Base-by-base conservation (phyloP, 30 jellyfish, hydroid and myxozoan species). In the Chironex yamaguchii region DNA sequence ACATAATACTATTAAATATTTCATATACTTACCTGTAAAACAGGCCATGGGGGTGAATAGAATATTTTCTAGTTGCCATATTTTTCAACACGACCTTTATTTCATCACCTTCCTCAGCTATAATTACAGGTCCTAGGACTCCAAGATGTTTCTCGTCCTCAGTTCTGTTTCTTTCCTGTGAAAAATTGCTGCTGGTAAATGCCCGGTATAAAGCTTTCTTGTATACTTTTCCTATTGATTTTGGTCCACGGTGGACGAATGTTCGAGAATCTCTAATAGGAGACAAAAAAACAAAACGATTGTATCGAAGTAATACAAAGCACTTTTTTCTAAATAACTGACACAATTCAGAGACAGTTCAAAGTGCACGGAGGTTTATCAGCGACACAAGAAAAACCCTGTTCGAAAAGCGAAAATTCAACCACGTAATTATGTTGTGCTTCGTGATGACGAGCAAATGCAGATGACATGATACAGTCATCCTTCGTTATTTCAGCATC, bases 51-150 rank as follows among this genome's bases (percentile, higher is more conserved):
- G 96, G 96, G 26, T 62, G 82, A 21, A 86, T 86, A 9, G 96
- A 86, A 49, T 86, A 86, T 11, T 50, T 33, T 52, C 90, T 63
- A 3, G 86, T 48, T 49, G 90, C 96, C 96, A 86, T 86, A 34
- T 86, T 86, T 34, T 74, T 86, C 27, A 86, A 65, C 32, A 86
- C 86, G 13, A 86, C 53, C 17, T 35, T 87, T 31, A 86, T 75
- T 36, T 86, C 71, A 67, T 86, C 96, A 0, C 82, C 96, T 66
- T 86, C 96, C 49, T 86, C 96, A 1, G 96, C 96, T 31, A 88
- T 49, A 17, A 86, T 86, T 29, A 73, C 27, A 3, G 96, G 96
- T 62, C 96, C 96, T 34, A 67, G 31, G 49, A 86, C 62, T 14
- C 96, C 96, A 49, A 86, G 88, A 67, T 86, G 96, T 69, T 63